These are phyloP conservation scores for Exephanes ischioxanthus DNA, from an alignment of 2,888 invertebrate species.

Conservation along the genomic window DNA sequence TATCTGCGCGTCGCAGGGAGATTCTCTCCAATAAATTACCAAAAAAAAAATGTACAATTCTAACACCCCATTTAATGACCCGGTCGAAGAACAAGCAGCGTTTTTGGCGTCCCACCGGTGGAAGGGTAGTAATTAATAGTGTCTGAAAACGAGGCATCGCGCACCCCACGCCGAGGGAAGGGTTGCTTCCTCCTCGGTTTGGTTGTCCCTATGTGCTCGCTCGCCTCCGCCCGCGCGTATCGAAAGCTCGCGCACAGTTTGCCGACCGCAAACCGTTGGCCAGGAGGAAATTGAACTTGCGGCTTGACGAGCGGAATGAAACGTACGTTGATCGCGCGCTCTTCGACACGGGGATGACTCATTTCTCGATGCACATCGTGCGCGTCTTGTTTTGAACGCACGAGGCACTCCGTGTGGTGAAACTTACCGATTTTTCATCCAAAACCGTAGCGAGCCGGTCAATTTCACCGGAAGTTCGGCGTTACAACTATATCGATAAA, in stretches of 20 bases:
- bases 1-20: neutral
- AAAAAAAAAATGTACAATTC: neutral
- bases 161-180: conserved; percentile 14
- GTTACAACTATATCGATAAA: conserved; percentile 1
- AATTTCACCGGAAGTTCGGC: neutral
- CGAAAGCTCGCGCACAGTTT: conserved; percentile 8
- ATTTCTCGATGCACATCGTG: neutral
- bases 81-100: neutral
- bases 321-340: neutral
- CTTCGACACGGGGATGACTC: conserved; percentile 30
- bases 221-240: conserved; percentile 1
- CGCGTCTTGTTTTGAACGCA: neutral
- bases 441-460: neutral
- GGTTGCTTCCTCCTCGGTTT: conserved; percentile 3
- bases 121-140: conserved; percentile 12
- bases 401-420: neutral
- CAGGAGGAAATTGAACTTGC: conserved; percentile 4
- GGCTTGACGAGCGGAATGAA: neutral
- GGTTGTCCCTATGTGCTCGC: neutral
- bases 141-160: neutral
- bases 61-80: neutral
- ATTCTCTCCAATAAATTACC: neutral
- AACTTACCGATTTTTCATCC: neutral
- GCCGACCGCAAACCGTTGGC: conserved; percentile 28
- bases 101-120: neutral